A percentile compares a stretch with the other conserved stretches of the same genome.
Conservation (phyloP, 1,140 invertebrate genomes). For the Macrostomum lignano region DNA sequence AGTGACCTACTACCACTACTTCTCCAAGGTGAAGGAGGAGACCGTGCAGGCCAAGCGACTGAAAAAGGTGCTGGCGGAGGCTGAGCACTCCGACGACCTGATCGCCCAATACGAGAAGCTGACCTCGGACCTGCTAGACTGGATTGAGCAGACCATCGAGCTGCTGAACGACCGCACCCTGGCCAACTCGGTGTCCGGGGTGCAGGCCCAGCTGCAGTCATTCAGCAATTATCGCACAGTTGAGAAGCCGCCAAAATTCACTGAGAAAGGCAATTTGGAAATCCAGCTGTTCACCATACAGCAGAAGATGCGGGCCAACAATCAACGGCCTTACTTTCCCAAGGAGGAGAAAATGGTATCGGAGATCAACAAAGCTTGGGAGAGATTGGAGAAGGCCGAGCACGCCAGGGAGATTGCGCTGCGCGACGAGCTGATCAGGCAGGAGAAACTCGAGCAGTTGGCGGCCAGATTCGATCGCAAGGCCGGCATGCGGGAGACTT, state of each 20-base stretch:
- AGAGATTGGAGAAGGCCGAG: slow-evolving; percentile 79
- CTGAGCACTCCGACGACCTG: slow-evolving; percentile 87
- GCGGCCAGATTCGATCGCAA: slow-evolving; percentile 94
- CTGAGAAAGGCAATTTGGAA: slow-evolving; percentile 90
- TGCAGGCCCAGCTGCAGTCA: slow-evolving; percentile 70
- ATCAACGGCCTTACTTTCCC: slow-evolving; percentile 81
- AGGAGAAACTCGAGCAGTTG: slow-evolving; percentile 90
- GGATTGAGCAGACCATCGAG: slow-evolving; percentile 82
- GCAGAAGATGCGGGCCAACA: slow-evolving; percentile 46
- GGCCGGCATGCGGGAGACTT: slow-evolving; percentile 92
- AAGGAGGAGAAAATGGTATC: slow-evolving; percentile 90
- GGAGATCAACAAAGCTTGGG: slow-evolving; percentile 97
- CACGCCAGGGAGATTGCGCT: slow-evolving; percentile 84
- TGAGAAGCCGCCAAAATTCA: slow-evolving; percentile 1
- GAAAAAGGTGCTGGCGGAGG: slow-evolving; percentile 41
- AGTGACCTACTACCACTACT: slow-evolving; percentile 98
- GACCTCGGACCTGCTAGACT: slow-evolving; percentile 68
- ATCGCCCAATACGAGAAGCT: slow-evolving; percentile 77
- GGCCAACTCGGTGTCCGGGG: slow-evolving; percentile 71
- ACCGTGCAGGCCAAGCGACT: slow-evolving; percentile 84
- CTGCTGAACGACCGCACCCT: slow-evolving; percentile 70
- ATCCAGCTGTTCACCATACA: slow-evolving; percentile 88
- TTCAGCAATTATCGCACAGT: slow-evolving; percentile 54
- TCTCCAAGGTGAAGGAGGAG: slow-evolving; percentile 97
- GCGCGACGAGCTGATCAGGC: slow-evolving; percentile 28